Conservation (phyloP, 2,888 invertebrate species). For the Odontocerum albicorne region DNA sequence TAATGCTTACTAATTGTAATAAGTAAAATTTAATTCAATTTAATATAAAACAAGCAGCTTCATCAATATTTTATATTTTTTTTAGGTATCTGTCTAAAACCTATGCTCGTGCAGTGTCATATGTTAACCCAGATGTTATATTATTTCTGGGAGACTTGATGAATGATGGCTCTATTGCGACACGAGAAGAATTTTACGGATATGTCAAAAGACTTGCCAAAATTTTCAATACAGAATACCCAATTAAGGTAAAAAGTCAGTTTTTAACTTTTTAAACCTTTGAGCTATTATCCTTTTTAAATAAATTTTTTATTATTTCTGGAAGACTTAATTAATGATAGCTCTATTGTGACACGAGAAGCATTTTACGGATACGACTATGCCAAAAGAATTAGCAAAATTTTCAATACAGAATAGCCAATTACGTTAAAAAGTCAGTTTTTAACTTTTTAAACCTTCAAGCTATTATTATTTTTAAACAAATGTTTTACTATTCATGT, state of each 20-base stretch:
- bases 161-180: constrained; percentile 89
- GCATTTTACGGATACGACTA: constrained; percentile 69
- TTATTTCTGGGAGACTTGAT: constrained; percentile 92
- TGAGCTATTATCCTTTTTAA: neutral
- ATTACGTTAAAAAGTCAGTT: constrained; percentile 40
- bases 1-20: too few species aligned
- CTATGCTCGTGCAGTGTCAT: constrained; percentile 69
- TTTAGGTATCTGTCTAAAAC: constrained; percentile 77
- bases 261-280: constrained; percentile 3
- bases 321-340: constrained; percentile 96
- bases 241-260: constrained; percentile 41
- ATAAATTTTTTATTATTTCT: constrained; percentile 82
- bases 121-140: constrained; percentile 79
- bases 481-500: constrained; percentile 80
- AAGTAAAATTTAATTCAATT: too few species aligned
- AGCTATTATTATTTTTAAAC: neutral
- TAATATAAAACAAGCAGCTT: too few species aligned
- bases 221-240: constrained; percentile 56
- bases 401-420: constrained; percentile 53
- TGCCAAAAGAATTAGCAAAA: constrained; percentile 68
- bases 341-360: constrained; percentile 70
- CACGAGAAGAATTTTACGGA: constrained; percentile 66
- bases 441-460: neutral
- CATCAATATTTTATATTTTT: too few species aligned
- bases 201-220: constrained; percentile 74